Evolutionary conservation across 2,113 vertebrate genomes (phyloP).

Genomic region (Boleophthalmus pectinirostris): DNA sequence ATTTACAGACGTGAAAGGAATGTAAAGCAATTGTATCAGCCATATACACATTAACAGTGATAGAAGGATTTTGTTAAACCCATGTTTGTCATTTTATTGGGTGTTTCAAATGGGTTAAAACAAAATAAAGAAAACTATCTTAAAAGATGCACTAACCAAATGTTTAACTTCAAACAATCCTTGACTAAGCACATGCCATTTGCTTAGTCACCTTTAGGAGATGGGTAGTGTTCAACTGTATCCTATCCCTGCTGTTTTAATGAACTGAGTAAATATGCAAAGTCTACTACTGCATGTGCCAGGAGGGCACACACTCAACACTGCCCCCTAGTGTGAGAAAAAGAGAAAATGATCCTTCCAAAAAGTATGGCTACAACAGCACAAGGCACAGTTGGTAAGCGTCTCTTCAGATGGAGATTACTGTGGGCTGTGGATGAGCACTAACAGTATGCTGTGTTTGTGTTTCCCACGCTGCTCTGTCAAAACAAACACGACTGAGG

Average conservation of each 20-base stretch:
- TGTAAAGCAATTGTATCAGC: constrained; percentile 30
- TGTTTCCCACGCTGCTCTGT: constrained; percentile 64
- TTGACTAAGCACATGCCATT: constrained; percentile 20
- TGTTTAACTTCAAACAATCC: constrained; percentile 56
- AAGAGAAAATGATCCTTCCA: constrained; percentile 3
- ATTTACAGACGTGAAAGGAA: constrained; percentile 45
- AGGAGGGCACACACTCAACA: constrained; percentile 50
- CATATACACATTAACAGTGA: constrained; percentile 58
- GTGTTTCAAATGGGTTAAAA: constrained; percentile 65
- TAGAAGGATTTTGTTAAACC: constrained; percentile 48
- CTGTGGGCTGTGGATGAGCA: constrained; percentile 50
- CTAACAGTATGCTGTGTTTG: constrained; percentile 52
- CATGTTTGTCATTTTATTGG: constrained; percentile 52
- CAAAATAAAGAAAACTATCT: constrained; percentile 25
- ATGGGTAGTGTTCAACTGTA: background rate
- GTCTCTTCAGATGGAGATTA: constrained; percentile 31
- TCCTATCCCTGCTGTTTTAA: constrained; percentile 30
- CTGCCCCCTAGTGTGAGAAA: constrained; percentile 69
- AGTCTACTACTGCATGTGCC: constrained; percentile 1
- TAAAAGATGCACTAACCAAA: constrained; percentile 53
- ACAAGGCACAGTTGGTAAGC: constrained; percentile 35
- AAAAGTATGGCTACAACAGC: constrained; percentile 15
- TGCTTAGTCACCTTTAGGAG: constrained; percentile 36
- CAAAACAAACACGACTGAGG: constrained; percentile 58
- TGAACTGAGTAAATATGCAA: constrained; percentile 30